These are phyloP conservation scores for Periphyllus acericola DNA, from an alignment of 2,888 invertebrate genomes.

Conservation along the genomic window DNA sequence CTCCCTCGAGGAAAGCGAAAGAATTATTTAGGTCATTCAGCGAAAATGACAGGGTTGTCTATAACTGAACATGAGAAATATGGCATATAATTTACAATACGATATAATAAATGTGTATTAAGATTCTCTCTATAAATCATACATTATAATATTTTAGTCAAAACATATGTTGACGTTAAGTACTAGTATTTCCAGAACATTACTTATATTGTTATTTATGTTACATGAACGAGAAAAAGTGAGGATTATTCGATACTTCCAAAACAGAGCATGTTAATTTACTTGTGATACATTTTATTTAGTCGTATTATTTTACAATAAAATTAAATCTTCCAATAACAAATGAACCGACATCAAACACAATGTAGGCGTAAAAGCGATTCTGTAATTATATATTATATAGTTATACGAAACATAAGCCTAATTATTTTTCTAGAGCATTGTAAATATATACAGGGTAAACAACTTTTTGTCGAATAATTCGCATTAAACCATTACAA, in stretches of 20 bases:
- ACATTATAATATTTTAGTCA: no score
- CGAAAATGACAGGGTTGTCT: no score
- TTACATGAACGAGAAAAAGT: background rate
- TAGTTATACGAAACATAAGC: background rate
- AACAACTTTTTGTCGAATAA: conserved; percentile 5
- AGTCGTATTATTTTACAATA: no score
- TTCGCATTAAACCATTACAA: background rate
- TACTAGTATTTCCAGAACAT: no score
- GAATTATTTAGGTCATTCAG: no score
- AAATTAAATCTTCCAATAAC: no score
- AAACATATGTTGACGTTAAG: no score
- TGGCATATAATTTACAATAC: background rate
- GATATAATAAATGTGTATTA: background rate
- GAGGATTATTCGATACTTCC: background rate
- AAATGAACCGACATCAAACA: no score
- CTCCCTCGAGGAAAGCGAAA: no score
- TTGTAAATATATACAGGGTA: background rate
- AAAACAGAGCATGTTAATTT: no score
- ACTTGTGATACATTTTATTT: no score
- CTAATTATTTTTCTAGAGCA: background rate
- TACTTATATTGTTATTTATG: background rate
- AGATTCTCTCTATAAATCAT: background rate
- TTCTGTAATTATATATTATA: background rate
- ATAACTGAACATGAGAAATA: background rate
- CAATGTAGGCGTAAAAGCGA: background rate